Base-by-base conservation (phyloP, 1,140 invertebrate genomes). In the Nephila pilipes region DNA sequence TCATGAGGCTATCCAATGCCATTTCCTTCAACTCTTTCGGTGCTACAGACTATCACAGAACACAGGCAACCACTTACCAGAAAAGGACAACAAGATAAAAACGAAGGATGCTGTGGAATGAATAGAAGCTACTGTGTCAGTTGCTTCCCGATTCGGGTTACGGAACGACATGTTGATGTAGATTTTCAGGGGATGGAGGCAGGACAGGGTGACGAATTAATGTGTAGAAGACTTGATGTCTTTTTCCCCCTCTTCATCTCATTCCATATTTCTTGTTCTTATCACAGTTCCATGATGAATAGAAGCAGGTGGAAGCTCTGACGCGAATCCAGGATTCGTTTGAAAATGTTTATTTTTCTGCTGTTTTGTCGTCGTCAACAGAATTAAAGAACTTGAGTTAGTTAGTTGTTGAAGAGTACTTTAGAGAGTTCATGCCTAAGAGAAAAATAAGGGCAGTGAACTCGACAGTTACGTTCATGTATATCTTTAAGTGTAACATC, bases 131-230 rank as follows among this genome's bases (percentile, higher is more conserved):
- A 32, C 69, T 75, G 69, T 75, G 18, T 16, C 46, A 18, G 29
- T 75, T 75, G 69, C 29, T 46, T 75, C 69, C 69, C 69, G 69
- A 75, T 75, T 75, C 69, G 69, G 32, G 69, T 75, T 75, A 75
- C 69, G 25, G 69, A 16, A 20, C 29, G 29, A 75, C 69, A 36
- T 75, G 69, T 32, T 75, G 69, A 18, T 25, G 63, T n/a, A 65
- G n/a, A 25, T 65, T 65, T 65, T 65, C n/a, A 29, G 16, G 69
- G 65, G 63, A 25, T 20, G 58, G 12, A 2, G 65, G 29, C 16
- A 14, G 25, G 25, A 25, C n/a, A 16, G n/a, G 29, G 69, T 75
- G 29, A 36, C 4, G 69, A 20, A 75, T 75, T 36, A 75, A 75
- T 75, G 69, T 75, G 69, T 36, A 20, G 69, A 75, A 32, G 14